Evolutionary conservation across 2,888 invertebrate genomes (phyloP).

Genomic region (Diaprepes abbreviatus): DNA sequence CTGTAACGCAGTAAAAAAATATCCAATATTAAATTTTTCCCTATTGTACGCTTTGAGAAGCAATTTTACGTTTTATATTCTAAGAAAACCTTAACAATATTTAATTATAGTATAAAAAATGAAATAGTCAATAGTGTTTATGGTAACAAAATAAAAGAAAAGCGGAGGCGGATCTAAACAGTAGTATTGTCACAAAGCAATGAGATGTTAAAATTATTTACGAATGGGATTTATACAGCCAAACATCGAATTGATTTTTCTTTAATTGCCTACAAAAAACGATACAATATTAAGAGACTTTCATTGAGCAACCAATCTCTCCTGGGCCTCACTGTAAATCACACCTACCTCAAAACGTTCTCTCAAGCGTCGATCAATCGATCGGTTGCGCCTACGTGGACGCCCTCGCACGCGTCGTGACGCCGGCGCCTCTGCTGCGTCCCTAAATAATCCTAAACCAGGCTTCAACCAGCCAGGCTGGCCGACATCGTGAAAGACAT

Average conservation of each 20-base stretch:
- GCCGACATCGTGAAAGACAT: constrained; percentile 27
- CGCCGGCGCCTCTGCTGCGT: constrained; percentile 36
- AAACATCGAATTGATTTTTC: not conserved
- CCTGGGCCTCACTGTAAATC: constrained; percentile 22
- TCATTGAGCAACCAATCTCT: constrained; percentile 2
- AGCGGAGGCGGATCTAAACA: no score
- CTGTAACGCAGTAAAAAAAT: no score
- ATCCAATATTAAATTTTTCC: no score
- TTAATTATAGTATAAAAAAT: no score
- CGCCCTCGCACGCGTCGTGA: constrained; percentile 43
- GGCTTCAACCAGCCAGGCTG: constrained; percentile 35
- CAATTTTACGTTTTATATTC: no score
- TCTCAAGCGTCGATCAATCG: constrained; percentile 33
- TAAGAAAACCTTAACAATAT: no score
- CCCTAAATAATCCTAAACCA: constrained; percentile 33
- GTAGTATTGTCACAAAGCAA: no score
- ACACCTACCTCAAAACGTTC: constrained; percentile 24
- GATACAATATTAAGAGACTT: not conserved
- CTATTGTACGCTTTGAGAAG: no score
- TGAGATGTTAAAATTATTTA: no score
- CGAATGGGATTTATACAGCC: no score
- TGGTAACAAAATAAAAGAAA: no score
- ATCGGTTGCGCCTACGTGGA: constrained; percentile 44
- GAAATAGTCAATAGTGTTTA: no score
- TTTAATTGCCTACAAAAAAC: not conserved